Base-by-base conservation (phyloP, 2,888 invertebrate species). In the Uloborus plumipes region DNA sequence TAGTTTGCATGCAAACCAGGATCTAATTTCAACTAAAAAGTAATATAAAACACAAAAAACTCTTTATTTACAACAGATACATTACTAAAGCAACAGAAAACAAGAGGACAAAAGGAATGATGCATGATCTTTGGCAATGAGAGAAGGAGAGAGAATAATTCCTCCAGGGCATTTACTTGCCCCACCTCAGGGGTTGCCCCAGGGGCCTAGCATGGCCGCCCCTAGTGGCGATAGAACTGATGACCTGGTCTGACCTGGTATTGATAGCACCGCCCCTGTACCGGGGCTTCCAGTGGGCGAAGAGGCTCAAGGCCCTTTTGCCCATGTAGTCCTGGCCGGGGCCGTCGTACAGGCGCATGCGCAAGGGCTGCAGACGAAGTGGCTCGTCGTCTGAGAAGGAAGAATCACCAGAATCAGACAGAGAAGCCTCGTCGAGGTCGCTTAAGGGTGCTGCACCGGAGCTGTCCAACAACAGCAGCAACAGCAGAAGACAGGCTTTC, bases 121-220 rank as follows among this genome's bases (percentile, higher is more conserved):
- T 39, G 22, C 59, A 22, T 15, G 20, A 14, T 20, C 20, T 59
- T 20, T 20, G 22, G 39, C 39, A 39, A 39, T 39, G 39, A 39
- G 39, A 39, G 39, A 39, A 11, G n/a, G n/a, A n/a, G n/a, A 39
- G 39, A 39, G 39, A 39, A 39, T 9, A 7, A 7, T 39, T 39
- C 39, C 39, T 39, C 39, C 9, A n/a, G 39, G 39, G 39, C 39
- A 39, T 11, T 39, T 39, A 39, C 22, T 65, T 74, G 18, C 80
- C 80, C 80, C 80, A 81, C 65, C 80, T 62, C 26, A 81, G 59
- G 51, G 80, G 80, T 22, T 81, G 80, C 14, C 80, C 80, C 16
- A 81, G 39, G 14, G 80, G 80, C 39, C 80, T 62, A 0, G 80
- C 47, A 18, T 69, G 74, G 0, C 64, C 64, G 1, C 72, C 78